Conservation (phyloP, 2,797 vertebrate genomes). For the Cephalopachus bancanus region DNA sequence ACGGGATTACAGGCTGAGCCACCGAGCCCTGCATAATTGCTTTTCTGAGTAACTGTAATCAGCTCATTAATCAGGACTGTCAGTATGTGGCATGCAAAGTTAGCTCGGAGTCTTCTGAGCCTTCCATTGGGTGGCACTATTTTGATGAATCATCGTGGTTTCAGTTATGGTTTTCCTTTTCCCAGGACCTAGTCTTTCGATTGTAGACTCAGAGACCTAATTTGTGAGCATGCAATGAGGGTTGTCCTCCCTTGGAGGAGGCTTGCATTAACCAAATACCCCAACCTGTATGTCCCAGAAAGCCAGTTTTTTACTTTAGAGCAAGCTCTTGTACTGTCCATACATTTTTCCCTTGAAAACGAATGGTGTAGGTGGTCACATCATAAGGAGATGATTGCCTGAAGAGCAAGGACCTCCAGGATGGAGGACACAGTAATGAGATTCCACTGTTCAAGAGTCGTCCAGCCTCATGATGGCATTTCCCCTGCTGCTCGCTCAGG, state of each 20-base stretch:
- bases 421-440: background rate
- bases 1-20: no score
- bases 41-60: no score
- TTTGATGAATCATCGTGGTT: background rate
- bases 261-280: background rate
- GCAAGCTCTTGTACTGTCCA: background rate
- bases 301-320: background rate
- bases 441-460: background rate
- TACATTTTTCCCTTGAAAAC: background rate
- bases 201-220: background rate
- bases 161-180: background rate
- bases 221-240: background rate
- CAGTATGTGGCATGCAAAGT: rapidly evolving
- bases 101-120: background rate
- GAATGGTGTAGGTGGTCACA: rapidly evolving
- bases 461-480: rapidly evolving
- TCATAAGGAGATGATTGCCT: no score
- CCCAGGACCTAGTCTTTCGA: background rate
- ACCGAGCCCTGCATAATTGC: no score
- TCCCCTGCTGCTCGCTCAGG: no score
- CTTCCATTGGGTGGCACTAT: no score
- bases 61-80: no score
- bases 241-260: background rate
- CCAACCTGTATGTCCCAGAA: no score
- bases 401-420: background rate